Conservation (phyloP, 2,888 invertebrate genomes). For the Stenodera caucasica region DNA sequence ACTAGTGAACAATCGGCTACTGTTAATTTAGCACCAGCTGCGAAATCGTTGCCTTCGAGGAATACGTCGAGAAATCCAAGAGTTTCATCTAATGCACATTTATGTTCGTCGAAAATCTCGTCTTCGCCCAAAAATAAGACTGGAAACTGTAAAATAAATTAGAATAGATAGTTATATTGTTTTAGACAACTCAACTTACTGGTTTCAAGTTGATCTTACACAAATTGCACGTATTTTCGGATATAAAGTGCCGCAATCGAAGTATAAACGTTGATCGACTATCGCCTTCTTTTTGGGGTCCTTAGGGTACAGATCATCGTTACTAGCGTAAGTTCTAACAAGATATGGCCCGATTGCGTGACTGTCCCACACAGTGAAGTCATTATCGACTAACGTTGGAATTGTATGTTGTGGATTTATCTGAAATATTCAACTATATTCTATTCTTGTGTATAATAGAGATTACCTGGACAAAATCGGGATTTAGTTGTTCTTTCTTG, state of each 20-base stretch:
- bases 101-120: constrained; percentile 59
- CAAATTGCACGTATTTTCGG: constrained; percentile 65
- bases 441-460: background rate
- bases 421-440: constrained; percentile 46
- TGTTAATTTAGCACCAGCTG: constrained; percentile 64
- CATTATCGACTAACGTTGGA: constrained; percentile 69
- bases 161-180: background rate
- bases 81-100: constrained; percentile 61
- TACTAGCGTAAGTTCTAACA: constrained; percentile 63
- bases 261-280: constrained; percentile 65
- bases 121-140: constrained; percentile 63
- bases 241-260: constrained; percentile 65
- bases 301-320: constrained; percentile 64
- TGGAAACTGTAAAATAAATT: constrained; percentile 59
- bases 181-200: background rate
- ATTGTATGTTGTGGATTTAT: constrained; percentile 70
- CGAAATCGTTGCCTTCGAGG: constrained; percentile 62
- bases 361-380: constrained; percentile 69
- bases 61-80: constrained; percentile 64
- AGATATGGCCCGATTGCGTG: constrained; percentile 67
- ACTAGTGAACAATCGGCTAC: constrained; percentile 67
- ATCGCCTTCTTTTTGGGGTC: constrained; percentile 61
- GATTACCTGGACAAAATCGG: constrained; percentile 57
- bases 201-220: constrained; percentile 53
- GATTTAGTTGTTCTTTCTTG: constrained; percentile 62